Evolutionary conservation across 2,113 vertebrate genomes (phyloP).

Genomic region (Ibidorhyncha struthersii): DNA sequence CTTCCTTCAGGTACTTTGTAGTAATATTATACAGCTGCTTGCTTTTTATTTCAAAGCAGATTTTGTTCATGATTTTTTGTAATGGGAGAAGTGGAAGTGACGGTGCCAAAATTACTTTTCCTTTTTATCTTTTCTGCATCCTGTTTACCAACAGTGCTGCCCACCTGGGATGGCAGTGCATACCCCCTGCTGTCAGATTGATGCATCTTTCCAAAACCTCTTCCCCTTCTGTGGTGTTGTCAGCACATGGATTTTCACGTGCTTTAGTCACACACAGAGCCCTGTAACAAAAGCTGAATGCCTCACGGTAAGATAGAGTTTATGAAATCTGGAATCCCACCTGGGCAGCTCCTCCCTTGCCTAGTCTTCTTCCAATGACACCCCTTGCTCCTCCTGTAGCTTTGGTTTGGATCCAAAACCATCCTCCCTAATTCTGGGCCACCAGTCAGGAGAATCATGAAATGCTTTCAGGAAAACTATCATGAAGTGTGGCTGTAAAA

Average conservation of each 20-base stretch:
- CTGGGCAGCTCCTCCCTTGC: neutral
- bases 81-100: constrained; percentile 6
- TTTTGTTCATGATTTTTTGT: neutral
- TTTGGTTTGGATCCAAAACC: neutral
- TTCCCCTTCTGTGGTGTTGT: neutral
- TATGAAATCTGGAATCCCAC: neutral
- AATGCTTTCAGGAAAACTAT: neutral
- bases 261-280: neutral
- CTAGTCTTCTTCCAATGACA: neutral
- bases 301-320: neutral
- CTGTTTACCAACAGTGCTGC: neutral
- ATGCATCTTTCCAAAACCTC: neutral
- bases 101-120: neutral
- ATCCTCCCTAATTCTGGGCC: neutral
- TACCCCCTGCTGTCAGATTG: neutral
- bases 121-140: neutral
- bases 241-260: neutral
- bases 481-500: neutral
- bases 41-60: neutral
- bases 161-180: neutral
- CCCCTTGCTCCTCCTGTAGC: neutral
- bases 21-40: neutral
- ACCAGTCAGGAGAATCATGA: neutral
- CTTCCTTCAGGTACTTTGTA: neutral
- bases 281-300: neutral